Base-by-base conservation (phyloP, 2,797 vertebrate genomes). In the Morelia viridis region DNA sequence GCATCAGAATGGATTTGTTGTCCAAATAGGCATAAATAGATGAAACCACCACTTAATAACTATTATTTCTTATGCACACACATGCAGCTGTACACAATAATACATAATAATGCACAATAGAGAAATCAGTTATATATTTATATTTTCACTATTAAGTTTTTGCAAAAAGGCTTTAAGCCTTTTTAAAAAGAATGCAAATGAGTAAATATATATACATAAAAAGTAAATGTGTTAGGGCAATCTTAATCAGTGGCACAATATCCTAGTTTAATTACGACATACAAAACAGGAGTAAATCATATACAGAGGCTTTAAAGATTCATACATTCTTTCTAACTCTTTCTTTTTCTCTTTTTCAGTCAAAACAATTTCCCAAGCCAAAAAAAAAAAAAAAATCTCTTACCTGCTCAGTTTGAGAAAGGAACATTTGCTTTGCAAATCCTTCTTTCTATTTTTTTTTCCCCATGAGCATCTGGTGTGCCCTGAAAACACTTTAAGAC, bases 361-460 rank as follows among this genome's bases (percentile, higher is more conserved):
- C 57, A 60, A 93, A 89, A 92, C 56, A 93, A 89, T 94, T 92
- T 91, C 85, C 85, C 94, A 92, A 91, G 88, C 41, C 41, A 24
- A 41, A 68, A 35, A 76, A 41, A n/a, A n/a, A n/a, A 35, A 76
- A 41, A 4, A 94, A 46, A 8, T 19, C 56, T 24, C 0, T 80
- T 57, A 93, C 91, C 89, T 91, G 64, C 26, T 94, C 93, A 83
- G 9, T 94, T 90, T 90, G 65, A 94, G 91, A 90, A 92, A 50
- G 85, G 91, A 94, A 92, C 11, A 90, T 85, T 91, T 91, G 65
- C n/a, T 94, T 92, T 92, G 71, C 93, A 94, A 92, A 93, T 94
- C 94, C 62, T 92, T 88, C 61, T 90, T 80, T 85, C 91, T 90
- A 88, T 96, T 92, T 91, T 62, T 86, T 91, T 65, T 31, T 0